Base-by-base conservation (phyloP, 2,797 vertebrate genomes). In the Megaceryle alcyon region DNA sequence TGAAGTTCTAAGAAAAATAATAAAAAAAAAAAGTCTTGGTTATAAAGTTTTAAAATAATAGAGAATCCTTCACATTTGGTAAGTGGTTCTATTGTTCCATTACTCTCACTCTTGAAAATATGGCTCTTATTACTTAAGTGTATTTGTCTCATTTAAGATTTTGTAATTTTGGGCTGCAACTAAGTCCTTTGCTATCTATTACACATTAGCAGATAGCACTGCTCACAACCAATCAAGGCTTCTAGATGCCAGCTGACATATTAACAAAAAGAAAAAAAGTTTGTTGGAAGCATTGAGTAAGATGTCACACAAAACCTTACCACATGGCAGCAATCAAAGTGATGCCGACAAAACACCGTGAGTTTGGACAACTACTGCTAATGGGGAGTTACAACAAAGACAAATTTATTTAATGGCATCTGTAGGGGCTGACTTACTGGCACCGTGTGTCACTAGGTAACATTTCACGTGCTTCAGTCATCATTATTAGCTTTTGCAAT, bases 401-500 rank as follows among this genome's bases (percentile, higher is more conserved):
- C 12, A 49, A 41, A 69, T 23, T 28, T 60, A 23, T 72, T 51
- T 21, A 63, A 7, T 28, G 57, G 51, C 2, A 3, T 21, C 26
- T 54, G 41, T 69, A 46, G 41, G 49, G 28, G 20, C 35, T 29
- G 28, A 25, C 26, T 53, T 59, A 8, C 17, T 23, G 48, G 68
- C 65, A 72, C 33, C 1, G 0, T 2, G 33, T 44, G 41, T 18
- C 60, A 35, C 46, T 25, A 10, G 12, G 8, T 28, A 82, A 54
- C 23, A 56, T 56, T 18, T 80, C 12, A 3, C 17, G 41, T 31
- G 60, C n/a, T 57, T 69, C 21, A 91, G 65, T 72, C 90, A 64
- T 61, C 15, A 0, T 9, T 66, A 68, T 4, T 8, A 65, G 46
- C 63, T 96, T 86, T 94, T 93, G 93, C 93, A 96, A 90, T 65